A percentile compares a stretch with the other conserved stretches of the same genome.
Conservation (phyloP, 2,888 invertebrate genomes). For the Drosophila eohydei region DNA sequence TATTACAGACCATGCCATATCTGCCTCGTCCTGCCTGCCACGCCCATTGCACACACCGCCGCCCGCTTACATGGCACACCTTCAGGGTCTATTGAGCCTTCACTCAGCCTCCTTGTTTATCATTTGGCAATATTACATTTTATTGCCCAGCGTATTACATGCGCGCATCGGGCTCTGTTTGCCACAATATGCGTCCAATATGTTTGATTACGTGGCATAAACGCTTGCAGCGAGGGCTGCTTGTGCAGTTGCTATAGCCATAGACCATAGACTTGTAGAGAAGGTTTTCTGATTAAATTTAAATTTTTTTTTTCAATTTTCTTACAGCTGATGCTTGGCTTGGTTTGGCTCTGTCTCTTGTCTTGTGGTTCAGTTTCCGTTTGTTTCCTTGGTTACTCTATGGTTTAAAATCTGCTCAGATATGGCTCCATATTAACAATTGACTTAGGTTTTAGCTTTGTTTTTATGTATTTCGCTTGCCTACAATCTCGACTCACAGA, state of each 20-base stretch:
- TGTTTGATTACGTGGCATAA: slow-evolving; percentile 60
- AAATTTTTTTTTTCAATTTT: too few relatives aligned
- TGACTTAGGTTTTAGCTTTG: too few relatives aligned
- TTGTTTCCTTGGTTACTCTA: too few relatives aligned
- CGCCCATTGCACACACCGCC: background rate
- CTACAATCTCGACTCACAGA: too few relatives aligned
- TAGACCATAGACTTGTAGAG: too few relatives aligned
- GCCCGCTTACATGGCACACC: background rate
- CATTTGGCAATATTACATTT: slow-evolving; percentile 76
- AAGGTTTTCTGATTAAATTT: too few relatives aligned
- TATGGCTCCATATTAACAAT: too few relatives aligned
- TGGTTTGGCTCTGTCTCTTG: too few relatives aligned
- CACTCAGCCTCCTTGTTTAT: slow-evolving; percentile 43
- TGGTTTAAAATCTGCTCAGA: too few relatives aligned
- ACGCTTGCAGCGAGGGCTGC: slow-evolving; percentile 43
- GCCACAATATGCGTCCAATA: slow-evolving; percentile 65
- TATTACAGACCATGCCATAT: slow-evolving; percentile 44
- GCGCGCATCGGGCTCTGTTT: slow-evolving; percentile 22
- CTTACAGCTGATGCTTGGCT: too few relatives aligned
- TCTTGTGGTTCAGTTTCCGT: too few relatives aligned
- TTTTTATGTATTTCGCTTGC: too few relatives aligned
- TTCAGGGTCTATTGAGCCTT: background rate
- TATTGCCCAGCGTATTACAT: slow-evolving; percentile 65
- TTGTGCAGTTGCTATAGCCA: background rate
- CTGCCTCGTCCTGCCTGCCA: background rate